A percentile compares a stretch with the other conserved stretches of the same genome.
Conservation (phyloP, 2,113 vertebrate species). For the Setophaga kirtlandii region DNA sequence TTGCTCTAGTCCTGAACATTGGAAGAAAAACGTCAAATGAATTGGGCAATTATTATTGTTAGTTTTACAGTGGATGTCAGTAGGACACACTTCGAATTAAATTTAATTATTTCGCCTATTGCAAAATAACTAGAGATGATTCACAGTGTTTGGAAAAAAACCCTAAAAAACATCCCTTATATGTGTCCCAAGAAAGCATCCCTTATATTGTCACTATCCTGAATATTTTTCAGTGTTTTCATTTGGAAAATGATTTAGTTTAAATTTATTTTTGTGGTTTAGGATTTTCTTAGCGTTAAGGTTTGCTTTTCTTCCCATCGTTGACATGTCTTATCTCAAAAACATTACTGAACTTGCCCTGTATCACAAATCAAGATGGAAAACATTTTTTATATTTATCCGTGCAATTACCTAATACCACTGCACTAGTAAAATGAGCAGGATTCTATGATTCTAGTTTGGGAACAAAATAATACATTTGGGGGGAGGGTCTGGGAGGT, state of each 20-base stretch:
- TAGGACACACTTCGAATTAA: not conserved
- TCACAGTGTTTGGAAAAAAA: not conserved
- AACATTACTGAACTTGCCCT: not conserved
- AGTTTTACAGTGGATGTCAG: not conserved
- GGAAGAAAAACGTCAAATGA: not conserved
- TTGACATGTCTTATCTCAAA: not conserved
- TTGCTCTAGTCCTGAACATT: not conserved
- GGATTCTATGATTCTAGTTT: not conserved
- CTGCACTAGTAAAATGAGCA: not conserved
- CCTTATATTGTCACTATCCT: not conserved
- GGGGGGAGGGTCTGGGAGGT: accelerated
- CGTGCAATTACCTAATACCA: not conserved
- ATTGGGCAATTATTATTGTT: not conserved
- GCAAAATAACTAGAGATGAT: not conserved
- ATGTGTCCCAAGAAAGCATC: not conserved
- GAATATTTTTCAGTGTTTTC: not conserved
- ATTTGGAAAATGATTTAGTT: not conserved
- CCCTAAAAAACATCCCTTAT: not conserved
- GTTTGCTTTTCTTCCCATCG: not conserved
- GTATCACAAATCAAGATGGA: not conserved
- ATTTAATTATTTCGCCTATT: not conserved
- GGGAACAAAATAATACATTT: not conserved
- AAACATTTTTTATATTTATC: not conserved
- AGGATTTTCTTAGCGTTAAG: not conserved
- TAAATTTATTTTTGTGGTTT: not conserved